Percentiles rank a stretch among this genome's conserved stretches.
These are phyloP conservation scores for Drosophila formosana DNA, from an alignment of 2,888 invertebrate species.

Conservation along the genomic window DNA sequence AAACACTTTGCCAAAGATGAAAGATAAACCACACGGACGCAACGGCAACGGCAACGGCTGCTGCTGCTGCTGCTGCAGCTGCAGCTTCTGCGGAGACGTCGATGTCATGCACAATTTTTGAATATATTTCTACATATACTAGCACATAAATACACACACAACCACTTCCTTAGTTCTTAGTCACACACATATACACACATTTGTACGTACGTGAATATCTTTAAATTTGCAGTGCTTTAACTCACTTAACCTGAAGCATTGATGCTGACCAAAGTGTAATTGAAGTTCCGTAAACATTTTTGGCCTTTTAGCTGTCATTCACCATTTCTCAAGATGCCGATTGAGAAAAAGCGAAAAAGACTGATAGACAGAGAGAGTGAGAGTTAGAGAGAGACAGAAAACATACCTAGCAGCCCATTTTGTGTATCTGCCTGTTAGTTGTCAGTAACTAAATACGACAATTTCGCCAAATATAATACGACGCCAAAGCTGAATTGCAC, in stretches of 20 bases:
- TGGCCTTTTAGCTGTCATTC: not conserved
- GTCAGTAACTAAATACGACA: constrained; percentile 8
- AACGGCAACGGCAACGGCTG: constrained; percentile 12
- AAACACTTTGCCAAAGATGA: constrained; percentile 82
- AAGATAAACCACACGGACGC: constrained; percentile 70
- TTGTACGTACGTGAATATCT: constrained; percentile 10
- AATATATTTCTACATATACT: constrained; percentile 24
- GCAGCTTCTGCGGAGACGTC: not conserved
- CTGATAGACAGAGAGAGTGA: not conserved
- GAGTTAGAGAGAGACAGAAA: too few species aligned
- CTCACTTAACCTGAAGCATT: constrained; percentile 32
- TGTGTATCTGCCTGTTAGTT: not conserved
- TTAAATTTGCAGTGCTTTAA: constrained; percentile 43
- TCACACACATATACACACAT: not conserved
- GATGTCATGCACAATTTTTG: constrained; percentile 54
- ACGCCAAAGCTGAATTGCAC: constrained; percentile 4
- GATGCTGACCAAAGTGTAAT: constrained; percentile 31
- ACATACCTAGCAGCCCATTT: not conserved
- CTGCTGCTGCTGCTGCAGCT: too few species aligned
- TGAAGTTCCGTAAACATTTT: constrained; percentile 24
- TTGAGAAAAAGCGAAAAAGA: not conserved
- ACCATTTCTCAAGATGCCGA: not conserved
- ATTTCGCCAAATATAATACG: constrained; percentile 1
- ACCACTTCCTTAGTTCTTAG: not conserved
- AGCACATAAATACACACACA: not conserved